phyloP scores from a whole-genome alignment of 2,113 vertebrate species.

The Brachirus orientalis region DNA sequence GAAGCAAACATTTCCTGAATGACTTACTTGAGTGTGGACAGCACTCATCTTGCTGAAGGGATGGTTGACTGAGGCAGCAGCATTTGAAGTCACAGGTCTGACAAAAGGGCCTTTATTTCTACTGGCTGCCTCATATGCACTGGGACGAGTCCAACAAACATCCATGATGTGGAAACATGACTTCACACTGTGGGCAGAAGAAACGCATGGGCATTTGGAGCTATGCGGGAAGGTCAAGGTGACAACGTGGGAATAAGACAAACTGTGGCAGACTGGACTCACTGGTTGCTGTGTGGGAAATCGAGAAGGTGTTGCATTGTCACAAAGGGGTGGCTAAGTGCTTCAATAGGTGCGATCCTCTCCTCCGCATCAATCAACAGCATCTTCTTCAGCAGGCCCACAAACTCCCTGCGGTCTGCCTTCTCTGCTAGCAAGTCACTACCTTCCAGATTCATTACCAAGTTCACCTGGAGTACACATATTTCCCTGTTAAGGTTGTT shows the following conservation, averaged over 20 bases:
- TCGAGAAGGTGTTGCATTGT: constrained; percentile 98
- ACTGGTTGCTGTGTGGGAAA: constrained; percentile 99
- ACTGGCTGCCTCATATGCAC: constrained; percentile 86
- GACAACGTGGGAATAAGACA: neutral
- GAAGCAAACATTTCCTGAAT: neutral
- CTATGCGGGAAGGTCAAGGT: neutral
- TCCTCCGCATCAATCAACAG: constrained; percentile 95
- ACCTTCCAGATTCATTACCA: constrained; percentile 98
- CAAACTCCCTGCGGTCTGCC: constrained; percentile 96
- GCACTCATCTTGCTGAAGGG: constrained; percentile 91
- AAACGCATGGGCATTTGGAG: neutral
- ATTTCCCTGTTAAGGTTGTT: neutral
- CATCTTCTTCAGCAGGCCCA: constrained; percentile 97
- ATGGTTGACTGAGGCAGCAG: constrained; percentile 83
- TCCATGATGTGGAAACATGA: constrained; percentile 99
- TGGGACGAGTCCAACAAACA: constrained; percentile 90
- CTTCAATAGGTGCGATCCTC: constrained; percentile 92
- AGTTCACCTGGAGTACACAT: constrained; percentile 89
- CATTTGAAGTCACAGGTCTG: constrained; percentile 85
- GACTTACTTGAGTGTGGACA: constrained; percentile 90
- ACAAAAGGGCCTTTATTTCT: constrained; percentile 91
- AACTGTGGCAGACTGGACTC: constrained; percentile 57
- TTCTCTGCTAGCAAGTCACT: constrained; percentile 96
- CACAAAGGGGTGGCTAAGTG: constrained; percentile 94
- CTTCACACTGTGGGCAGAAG: constrained; percentile 85